Conservation (phyloP, 2,888 invertebrate genomes). For the Myopa tessellatipennis region DNA sequence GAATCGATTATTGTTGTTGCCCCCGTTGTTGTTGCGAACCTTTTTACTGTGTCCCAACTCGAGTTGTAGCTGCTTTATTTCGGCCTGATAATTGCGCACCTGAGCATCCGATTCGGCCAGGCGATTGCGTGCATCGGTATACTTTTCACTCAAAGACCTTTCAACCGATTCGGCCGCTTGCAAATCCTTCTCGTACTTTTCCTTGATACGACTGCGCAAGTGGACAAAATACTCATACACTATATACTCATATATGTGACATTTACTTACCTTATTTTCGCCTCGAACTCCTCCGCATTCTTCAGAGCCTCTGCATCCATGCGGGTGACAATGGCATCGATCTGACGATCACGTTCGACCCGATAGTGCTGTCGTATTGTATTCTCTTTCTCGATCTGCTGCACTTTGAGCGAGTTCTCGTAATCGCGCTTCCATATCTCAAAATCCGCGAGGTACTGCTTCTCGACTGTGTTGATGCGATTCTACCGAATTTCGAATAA, state of each 20-base stretch:
- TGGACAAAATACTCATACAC: no score
- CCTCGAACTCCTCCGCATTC: constrained; percentile 63
- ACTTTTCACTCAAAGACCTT: constrained; percentile 75
- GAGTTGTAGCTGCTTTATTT: constrained; percentile 75
- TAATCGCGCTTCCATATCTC: constrained; percentile 73
- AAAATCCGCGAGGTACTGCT: constrained; percentile 74
- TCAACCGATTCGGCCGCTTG: constrained; percentile 76
- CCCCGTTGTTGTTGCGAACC: constrained; percentile 63
- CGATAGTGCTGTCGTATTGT: constrained; percentile 78
- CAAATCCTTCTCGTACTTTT: constrained; percentile 81
- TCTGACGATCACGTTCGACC: constrained; percentile 81
- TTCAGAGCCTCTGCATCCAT: constrained; percentile 66
- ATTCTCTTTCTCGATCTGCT: constrained; percentile 76
- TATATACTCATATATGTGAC: background rate
- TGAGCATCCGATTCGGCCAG: constrained; percentile 76
- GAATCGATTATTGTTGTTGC: background rate
- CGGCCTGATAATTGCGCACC: constrained; percentile 71
- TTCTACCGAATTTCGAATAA: constrained; percentile 64
- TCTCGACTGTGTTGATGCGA: constrained; percentile 71
- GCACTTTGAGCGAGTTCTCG: constrained; percentile 66
- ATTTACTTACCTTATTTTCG: constrained; percentile 60
- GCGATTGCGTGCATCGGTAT: constrained; percentile 75
- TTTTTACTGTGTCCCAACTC: constrained; percentile 76
- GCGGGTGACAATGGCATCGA: constrained; percentile 71
- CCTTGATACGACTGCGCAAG: constrained; percentile 74